A percentile compares a stretch with the other conserved stretches of the same genome.
Conservation (phyloP, 1,140 invertebrate species). For the Heliconius congener region DNA sequence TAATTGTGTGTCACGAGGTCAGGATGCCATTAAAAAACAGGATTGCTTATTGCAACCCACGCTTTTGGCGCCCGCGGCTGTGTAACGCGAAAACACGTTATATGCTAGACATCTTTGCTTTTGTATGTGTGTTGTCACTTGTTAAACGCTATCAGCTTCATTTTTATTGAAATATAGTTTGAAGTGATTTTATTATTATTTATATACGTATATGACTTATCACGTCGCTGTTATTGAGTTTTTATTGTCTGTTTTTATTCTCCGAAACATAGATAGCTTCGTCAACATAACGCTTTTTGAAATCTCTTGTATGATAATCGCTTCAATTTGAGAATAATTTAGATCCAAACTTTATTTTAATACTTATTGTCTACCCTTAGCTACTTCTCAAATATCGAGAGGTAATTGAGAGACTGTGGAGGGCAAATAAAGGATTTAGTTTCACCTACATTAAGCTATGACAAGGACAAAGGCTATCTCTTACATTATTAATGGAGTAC, state of each 20-base stretch:
- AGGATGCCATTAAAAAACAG: slow-evolving; percentile 11
- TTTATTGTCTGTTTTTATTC: too few species aligned
- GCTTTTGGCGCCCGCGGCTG: not conserved
- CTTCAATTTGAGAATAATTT: too few species aligned
- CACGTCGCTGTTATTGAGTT: too few species aligned
- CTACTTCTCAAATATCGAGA: not conserved
- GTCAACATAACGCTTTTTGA: too few species aligned
- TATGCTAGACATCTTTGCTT: not conserved
- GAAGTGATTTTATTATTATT: too few species aligned
- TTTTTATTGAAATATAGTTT: too few species aligned
- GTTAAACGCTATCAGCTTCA: not conserved
- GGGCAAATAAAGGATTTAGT: slow-evolving; percentile 3
- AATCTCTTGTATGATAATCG: too few species aligned
- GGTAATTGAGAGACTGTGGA: not conserved
- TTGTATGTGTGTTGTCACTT: not conserved
- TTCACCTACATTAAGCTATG: slow-evolving; percentile 1
- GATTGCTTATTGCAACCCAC: slow-evolving; percentile 1
- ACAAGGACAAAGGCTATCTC: not conserved
- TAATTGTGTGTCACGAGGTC: slow-evolving; percentile 21
- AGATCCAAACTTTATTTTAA: too few species aligned
- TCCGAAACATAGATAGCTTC: too few species aligned
- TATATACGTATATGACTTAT: too few species aligned
- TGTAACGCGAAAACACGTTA: not conserved
- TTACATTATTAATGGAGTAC: not conserved
- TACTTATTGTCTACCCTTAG: not conserved